These are phyloP conservation scores for Jacana jacana DNA, from an alignment of 2,113 vertebrate species.

Conservation along the genomic window DNA sequence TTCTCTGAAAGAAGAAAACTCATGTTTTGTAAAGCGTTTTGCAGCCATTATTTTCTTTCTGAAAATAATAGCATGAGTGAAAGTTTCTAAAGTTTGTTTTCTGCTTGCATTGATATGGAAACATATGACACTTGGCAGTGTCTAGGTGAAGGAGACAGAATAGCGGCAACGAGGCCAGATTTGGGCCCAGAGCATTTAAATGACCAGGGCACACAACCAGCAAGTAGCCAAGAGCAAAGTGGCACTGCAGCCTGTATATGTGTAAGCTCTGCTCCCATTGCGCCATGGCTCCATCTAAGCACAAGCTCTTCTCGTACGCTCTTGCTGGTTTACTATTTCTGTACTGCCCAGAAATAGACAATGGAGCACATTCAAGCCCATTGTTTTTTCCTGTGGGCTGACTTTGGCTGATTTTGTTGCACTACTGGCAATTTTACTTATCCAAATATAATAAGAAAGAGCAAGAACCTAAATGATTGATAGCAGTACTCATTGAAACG, in stretches of 20 bases:
- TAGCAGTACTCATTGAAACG: slow-evolving; percentile 23
- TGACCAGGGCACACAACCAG: not conserved
- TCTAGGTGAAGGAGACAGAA: not conserved
- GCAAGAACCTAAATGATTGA: slow-evolving; percentile 24
- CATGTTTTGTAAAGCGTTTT: not conserved
- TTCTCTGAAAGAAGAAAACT: not conserved
- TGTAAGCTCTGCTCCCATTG: not conserved
- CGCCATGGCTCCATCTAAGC: not conserved
- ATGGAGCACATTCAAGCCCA: slow-evolving; percentile 12
- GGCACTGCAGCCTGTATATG: not conserved
- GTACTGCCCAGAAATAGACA: slow-evolving; percentile 36
- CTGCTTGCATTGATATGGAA: not conserved
- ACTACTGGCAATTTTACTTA: slow-evolving; percentile 6
- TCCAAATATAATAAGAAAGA: slow-evolving; percentile 15
- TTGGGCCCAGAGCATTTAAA: not conserved
- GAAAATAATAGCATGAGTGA: not conserved
- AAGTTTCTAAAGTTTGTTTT: not conserved
- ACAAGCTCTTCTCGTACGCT: not conserved
- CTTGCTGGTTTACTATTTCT: slow-evolving; percentile 55
- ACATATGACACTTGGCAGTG: fast-evolving
- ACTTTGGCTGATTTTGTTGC: slow-evolving; percentile 20
- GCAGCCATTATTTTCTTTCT: not conserved
- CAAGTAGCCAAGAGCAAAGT: not conserved
- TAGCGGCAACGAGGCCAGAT: not conserved
- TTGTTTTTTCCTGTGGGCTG: slow-evolving; percentile 10